Evolutionary conservation across 2,888 invertebrate species (phyloP).

Genomic region (Tethea ocularis): DNA sequence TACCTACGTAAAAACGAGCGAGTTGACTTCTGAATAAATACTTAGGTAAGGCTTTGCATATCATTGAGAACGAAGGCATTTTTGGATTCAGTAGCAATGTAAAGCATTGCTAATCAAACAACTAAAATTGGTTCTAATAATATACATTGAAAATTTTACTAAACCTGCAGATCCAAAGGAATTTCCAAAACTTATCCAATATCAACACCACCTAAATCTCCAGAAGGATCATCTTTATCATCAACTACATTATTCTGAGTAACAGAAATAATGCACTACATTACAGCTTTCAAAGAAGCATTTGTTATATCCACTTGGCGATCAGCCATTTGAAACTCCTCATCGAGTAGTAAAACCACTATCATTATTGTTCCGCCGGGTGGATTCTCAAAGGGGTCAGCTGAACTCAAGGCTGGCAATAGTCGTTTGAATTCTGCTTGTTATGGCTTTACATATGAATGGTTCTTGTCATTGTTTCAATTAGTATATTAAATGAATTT

Average conservation of each 20-base stretch:
- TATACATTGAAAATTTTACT: too few relatives aligned
- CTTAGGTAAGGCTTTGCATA: background rate
- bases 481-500: background rate
- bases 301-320: constrained; percentile 11
- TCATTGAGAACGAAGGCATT: background rate
- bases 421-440: background rate
- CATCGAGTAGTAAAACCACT: constrained; percentile 10
- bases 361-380: constrained; percentile 9
- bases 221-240: background rate
- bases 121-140: too few relatives aligned
- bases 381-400: constrained; percentile 3
- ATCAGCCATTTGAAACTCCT: constrained; percentile 8
- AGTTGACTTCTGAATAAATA: background rate
- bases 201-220: background rate
- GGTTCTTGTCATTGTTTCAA: background rate
- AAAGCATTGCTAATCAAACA: background rate
- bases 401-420: background rate
- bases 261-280: constrained; percentile 10
- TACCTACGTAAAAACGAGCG: background rate
- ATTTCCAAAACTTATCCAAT: background rate
- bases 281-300: constrained; percentile 11
- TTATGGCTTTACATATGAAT: background rate
- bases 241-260: background rate
- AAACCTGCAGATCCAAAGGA: too few relatives aligned
- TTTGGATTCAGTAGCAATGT: background rate